Evolutionary conservation across 2,113 vertebrate genomes (phyloP).

Genomic region (Gadus chalcogrammus): DNA sequence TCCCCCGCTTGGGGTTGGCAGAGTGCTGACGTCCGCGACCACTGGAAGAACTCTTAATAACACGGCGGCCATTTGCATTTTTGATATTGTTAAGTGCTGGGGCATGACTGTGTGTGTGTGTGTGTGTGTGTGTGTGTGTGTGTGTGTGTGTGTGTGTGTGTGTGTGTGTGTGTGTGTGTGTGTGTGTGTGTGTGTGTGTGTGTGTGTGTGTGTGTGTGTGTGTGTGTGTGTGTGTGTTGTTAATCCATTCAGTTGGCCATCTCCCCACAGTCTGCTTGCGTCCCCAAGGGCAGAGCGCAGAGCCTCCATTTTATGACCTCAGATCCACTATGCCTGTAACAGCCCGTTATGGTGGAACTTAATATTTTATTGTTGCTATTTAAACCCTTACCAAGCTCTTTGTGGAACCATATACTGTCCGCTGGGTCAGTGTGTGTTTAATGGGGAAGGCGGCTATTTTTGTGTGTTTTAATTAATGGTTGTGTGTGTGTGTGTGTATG

Average conservation of each 20-base stretch:
- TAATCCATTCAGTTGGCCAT: constrained; percentile 33
- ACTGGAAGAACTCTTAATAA: too few species aligned
- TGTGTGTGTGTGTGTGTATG: background rate
- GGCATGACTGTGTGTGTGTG: constrained; percentile 14
- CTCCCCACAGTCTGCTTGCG: constrained; percentile 5
- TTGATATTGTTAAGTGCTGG: constrained; percentile 39
- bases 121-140: constrained; percentile 4
- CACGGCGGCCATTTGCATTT: constrained; percentile 44
- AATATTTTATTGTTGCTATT: too few species aligned
- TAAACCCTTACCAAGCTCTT: too few species aligned
- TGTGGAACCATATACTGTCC: too few species aligned
- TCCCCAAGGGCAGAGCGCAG: constrained; percentile 33
- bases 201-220: constrained; percentile 8
- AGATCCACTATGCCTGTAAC: constrained; percentile 12
- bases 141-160: constrained; percentile 2
- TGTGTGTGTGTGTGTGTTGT: constrained; percentile 11
- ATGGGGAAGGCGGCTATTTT: too few species aligned
- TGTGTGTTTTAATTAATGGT: background rate
- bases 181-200: constrained; percentile 6
- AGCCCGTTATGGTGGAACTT: background rate
- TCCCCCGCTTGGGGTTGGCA: constrained; percentile 17
- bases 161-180: constrained; percentile 17
- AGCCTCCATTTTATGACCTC: constrained; percentile 30
- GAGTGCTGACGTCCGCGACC: constrained; percentile 23
- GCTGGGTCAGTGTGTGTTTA: background rate